phyloP scores from a whole-genome alignment of 1,140 invertebrate genomes.

The Bombus haemorrhoidalis region DNA sequence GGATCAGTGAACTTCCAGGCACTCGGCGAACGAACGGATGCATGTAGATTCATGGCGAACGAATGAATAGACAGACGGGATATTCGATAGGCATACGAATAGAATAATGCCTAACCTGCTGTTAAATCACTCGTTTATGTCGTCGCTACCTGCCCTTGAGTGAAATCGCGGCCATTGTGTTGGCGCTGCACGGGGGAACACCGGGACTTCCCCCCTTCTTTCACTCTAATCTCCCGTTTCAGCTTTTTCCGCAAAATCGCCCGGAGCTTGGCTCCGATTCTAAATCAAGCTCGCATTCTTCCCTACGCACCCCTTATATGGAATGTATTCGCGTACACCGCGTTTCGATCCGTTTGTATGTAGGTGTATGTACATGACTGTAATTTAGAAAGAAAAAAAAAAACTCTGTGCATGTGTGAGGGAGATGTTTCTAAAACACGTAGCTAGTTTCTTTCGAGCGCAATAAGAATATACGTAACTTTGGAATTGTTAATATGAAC shows the following conservation, averaged over 20 bases:
- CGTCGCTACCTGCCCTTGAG: slow-evolving; percentile 57
- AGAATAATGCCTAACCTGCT: slow-evolving; percentile 51
- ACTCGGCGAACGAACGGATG: slow-evolving; percentile 55
- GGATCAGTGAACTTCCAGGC: slow-evolving; percentile 68
- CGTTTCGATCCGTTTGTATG: no score
- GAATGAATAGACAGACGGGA: slow-evolving; percentile 43
- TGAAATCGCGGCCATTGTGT: slow-evolving; percentile 61
- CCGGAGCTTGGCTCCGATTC: slow-evolving; percentile 40
- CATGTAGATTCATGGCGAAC: slow-evolving; percentile 54
- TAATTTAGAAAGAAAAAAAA: not conserved
- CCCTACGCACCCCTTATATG: not conserved
- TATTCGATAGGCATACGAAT: slow-evolving; percentile 42
- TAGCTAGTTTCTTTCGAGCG: no score
- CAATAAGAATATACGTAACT: no score
- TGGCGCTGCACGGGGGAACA: slow-evolving; percentile 16
- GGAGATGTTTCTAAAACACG: no score
- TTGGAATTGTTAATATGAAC: no score
- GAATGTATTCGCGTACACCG: not conserved
- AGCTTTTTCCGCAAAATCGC: slow-evolving; percentile 53
- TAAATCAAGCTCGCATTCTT: slow-evolving; percentile 49
- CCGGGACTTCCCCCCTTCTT: slow-evolving; percentile 35
- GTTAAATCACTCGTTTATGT: slow-evolving; percentile 65
- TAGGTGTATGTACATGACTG: no score
- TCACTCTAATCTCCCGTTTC: slow-evolving; percentile 31
- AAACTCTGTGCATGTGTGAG: no score